Percentiles rank a stretch among this genome's conserved stretches.
Conservation (phyloP, 1,140 invertebrate genomes). For the Limonius californicus region DNA sequence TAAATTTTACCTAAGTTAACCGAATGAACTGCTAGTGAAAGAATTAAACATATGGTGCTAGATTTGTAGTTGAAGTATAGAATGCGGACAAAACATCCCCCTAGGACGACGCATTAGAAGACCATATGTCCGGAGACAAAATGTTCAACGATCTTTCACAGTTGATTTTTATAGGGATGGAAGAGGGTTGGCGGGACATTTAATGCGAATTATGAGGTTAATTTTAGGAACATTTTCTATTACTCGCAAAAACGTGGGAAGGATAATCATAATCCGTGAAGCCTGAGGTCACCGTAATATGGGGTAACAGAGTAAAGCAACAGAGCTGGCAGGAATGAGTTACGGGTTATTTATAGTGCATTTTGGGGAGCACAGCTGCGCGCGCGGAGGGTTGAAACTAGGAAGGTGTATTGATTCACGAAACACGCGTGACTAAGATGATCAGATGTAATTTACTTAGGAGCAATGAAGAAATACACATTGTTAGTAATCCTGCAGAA, state of each 20-base stretch:
- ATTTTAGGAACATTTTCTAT: not conserved
- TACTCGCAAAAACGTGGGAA: not conserved
- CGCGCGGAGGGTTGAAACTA: conserved; percentile 18
- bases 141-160: too few relatives aligned
- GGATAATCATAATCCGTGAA: not conserved
- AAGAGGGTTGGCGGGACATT: too few relatives aligned
- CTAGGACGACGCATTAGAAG: too few relatives aligned
- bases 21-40: too few relatives aligned
- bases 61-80: too few relatives aligned
- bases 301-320: conserved; percentile 6
- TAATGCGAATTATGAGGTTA: not conserved
- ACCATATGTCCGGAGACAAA: too few relatives aligned
- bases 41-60: too few relatives aligned
- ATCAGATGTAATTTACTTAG: conserved; percentile 4
- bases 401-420: conserved; percentile 26
- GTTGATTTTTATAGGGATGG: too few relatives aligned
- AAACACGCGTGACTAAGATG: conserved; percentile 12
- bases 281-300: not conserved
- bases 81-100: too few relatives aligned
- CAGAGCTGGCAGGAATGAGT: conserved; percentile 17
- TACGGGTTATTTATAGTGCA: conserved; percentile 30
- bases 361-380: conserved; percentile 23
- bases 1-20: too few relatives aligned
- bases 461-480: conserved; percentile 3
- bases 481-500: not conserved